Evolutionary conservation across 2,888 invertebrate species (phyloP), one percentile per base, ranked within the genome.

Genomic region (Dolichopus griseipennis): DNA sequence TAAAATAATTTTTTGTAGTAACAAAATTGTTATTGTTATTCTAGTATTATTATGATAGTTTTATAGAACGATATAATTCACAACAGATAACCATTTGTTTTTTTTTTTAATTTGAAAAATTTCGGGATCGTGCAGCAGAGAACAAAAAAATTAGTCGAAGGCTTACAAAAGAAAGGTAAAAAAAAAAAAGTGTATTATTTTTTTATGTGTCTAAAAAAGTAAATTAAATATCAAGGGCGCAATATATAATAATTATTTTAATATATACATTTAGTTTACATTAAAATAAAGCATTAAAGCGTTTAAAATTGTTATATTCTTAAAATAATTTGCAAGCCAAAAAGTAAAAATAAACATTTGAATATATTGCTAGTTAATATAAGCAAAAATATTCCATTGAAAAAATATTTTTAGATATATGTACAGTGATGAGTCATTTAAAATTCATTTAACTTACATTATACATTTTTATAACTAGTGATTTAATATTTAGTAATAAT

Each of bases 1-100:
- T 52, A 52, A 52, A 27, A 52, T 52, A 52, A 52, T 52, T 52
- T 27, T 52, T 52, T 52, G 52, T 52, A 52, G 52, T 52, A 52
- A 52, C 52, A 52, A 52, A 52, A 52, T 52, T 52, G 52, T 52
- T 52, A 52, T 52, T 52, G 52, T 52, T 52, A 52, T 52, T 52
- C 52, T 52, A 52, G 52, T 52, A 52, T 52, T 52, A 52, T 52
- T 52, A 52, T 52, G 52, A 52, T 52, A 52, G 52, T 52, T 52
- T 52, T 52, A 52, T 52, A 52, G 52, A 52, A 52, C 52, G 52
- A 52, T 52, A 52, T 52, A 52, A 52, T 52, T 52, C 52, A 52
- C 52, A 52, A 52, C 15, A 52, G 52, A 52, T 52, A 52, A n/a
- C 52, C 52, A 52, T 52, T 52, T 52, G 52, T 52, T 52, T 52